Conservation (phyloP, 1,140 invertebrate genomes). For the Zophobas morio region DNA sequence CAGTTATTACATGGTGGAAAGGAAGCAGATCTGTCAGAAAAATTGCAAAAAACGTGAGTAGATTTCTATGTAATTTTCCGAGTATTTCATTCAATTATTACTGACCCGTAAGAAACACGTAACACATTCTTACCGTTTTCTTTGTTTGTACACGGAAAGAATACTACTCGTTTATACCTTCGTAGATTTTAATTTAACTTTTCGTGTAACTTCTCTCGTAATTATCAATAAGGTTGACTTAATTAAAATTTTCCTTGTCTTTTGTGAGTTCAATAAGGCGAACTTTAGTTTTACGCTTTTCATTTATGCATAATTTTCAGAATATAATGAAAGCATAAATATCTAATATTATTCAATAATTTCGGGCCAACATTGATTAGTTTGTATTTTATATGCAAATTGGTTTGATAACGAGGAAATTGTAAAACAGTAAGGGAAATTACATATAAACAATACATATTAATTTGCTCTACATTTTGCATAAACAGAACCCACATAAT, state of each 20-base stretch:
- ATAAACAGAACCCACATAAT: slow-evolving; percentile 25
- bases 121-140: neutral
- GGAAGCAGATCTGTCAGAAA: slow-evolving; percentile 83
- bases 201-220: slow-evolving; percentile 3
- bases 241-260: slow-evolving; percentile 33
- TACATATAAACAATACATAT: slow-evolving; percentile 51
- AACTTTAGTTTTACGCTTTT: neutral
- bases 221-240: slow-evolving; percentile 5
- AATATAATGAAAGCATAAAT: neutral
- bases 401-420: slow-evolving; percentile 37
- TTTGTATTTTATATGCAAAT: slow-evolving; percentile 39
- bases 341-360: slow-evolving; percentile 17
- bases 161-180: slow-evolving; percentile 5
- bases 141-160: neutral
- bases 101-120: slow-evolving; percentile 18
- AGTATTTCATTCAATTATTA: slow-evolving; percentile 33
- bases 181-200: slow-evolving; percentile 35
- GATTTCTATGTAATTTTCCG: slow-evolving; percentile 29
- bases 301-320: slow-evolving; percentile 3
- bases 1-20: slow-evolving; percentile 90
- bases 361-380: neutral
- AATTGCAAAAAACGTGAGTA: slow-evolving; percentile 84
- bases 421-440: slow-evolving; percentile 43
- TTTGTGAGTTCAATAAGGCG: neutral
- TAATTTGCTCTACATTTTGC: slow-evolving; percentile 42